phyloP scores from a whole-genome alignment of 35 echinoderm and acorn worm genomes.

The Apostichopus californicus region DNA sequence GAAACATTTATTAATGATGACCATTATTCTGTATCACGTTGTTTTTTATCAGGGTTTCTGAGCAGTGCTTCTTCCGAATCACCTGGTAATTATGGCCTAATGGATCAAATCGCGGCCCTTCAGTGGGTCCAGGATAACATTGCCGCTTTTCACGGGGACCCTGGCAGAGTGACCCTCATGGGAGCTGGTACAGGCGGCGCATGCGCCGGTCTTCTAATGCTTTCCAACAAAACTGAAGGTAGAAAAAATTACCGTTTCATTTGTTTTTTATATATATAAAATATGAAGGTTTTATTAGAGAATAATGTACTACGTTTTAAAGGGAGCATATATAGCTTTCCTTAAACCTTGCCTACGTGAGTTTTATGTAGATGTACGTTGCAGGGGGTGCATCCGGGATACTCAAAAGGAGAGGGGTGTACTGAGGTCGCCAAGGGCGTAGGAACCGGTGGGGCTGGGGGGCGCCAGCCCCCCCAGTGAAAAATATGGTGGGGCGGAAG shows the following conservation, averaged over 20 bases:
- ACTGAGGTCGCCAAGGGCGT: too few relatives aligned
- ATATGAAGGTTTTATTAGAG: background rate
- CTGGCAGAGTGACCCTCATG: conserved; percentile 64
- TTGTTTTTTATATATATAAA: too few relatives aligned
- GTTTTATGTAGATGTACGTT: too few relatives aligned
- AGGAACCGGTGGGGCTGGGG: too few relatives aligned
- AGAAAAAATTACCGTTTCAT: background rate
- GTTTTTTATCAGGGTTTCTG: conserved; percentile 73
- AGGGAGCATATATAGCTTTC: too few relatives aligned
- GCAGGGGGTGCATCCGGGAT: too few relatives aligned
- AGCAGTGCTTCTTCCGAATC: conserved; percentile 66
- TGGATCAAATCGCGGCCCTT: conserved; percentile 83
- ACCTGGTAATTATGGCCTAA: conserved; percentile 87
- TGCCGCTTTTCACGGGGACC: conserved; percentile 75
- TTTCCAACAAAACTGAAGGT: conserved; percentile 89
- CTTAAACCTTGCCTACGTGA: too few relatives aligned
- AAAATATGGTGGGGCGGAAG: too few relatives aligned
- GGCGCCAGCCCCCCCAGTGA: too few relatives aligned
- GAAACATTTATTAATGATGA: too few relatives aligned
- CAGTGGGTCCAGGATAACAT: conserved; percentile 95
- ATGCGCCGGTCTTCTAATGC: conserved; percentile 73
- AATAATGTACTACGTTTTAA: too few relatives aligned
- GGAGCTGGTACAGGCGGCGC: conserved; percentile 89
- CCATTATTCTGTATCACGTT: background rate
- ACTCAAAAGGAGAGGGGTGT: too few relatives aligned